phyloP scores from a whole-genome alignment of 2,797 vertebrate species.

The Clarias platycephalus region DNA sequence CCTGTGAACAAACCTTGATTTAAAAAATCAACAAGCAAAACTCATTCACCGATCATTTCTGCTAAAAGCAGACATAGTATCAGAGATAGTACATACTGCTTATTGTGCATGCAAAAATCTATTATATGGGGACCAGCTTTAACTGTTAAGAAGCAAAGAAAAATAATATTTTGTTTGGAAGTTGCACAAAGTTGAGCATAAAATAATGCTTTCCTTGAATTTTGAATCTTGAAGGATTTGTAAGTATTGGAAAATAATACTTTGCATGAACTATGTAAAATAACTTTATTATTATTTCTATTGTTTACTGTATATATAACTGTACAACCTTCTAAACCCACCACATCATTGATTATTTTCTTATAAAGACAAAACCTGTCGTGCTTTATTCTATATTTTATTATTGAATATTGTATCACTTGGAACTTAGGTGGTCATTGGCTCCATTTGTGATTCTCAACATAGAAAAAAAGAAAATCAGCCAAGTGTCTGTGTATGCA shows the following conservation, averaged over 20 bases:
- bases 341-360: background rate
- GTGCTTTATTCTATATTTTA: background rate
- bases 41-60: background rate
- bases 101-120: background rate
- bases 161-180: background rate
- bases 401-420: constrained; percentile 3
- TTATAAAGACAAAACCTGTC: background rate
- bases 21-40: background rate
- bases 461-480: background rate
- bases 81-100: background rate
- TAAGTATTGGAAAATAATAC: background rate
- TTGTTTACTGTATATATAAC: too few relatives aligned
- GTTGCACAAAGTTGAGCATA: background rate
- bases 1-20: background rate
- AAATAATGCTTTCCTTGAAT: background rate
- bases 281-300: too few relatives aligned
- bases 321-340: background rate
- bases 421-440: background rate
- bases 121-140: background rate
- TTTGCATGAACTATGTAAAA: too few relatives aligned
- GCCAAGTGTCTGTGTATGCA: constrained; percentile 14
- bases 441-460: background rate
- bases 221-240: background rate
- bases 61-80: background rate
- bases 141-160: background rate